Evolutionary conservation across 2,888 invertebrate genomes (phyloP).

Genomic region (Timema cristinae): DNA sequence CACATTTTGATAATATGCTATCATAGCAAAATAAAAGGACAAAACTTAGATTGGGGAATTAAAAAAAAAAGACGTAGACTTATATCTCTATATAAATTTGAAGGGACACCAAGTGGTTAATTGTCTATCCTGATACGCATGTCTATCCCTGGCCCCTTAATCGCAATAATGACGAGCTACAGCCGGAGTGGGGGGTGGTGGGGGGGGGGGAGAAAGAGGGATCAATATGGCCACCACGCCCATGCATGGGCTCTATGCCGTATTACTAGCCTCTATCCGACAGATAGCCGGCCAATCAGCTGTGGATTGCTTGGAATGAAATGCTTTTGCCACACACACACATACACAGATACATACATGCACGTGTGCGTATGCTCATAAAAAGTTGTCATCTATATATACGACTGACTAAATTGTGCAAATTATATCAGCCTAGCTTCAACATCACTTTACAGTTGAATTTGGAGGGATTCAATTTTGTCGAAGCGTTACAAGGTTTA

Average conservation of each 20-base stretch:
- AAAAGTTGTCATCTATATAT: background rate
- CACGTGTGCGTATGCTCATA: background rate
- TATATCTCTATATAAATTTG: too few species aligned
- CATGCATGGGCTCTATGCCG: background rate
- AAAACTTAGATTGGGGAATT: too few species aligned
- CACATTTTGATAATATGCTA: too few species aligned
- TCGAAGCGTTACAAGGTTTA: too few species aligned
- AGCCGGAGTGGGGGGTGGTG: too few species aligned
- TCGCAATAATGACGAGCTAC: too few species aligned
- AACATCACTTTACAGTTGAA: background rate
- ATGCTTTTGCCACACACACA: constrained; percentile 11
- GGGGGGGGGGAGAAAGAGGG: background rate
- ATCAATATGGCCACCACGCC: background rate
- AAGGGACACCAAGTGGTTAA: too few species aligned
- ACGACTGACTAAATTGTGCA: constrained; percentile 12
- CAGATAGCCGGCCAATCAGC: constrained; percentile 15
- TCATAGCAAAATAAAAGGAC: too few species aligned
- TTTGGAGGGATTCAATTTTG: background rate
- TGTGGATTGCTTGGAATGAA: background rate
- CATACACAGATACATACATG: background rate
- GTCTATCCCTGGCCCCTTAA: too few species aligned
- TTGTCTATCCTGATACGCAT: too few species aligned
- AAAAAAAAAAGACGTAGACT: too few species aligned
- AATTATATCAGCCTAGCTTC: constrained; percentile 2
- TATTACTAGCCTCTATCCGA: constrained; percentile 12